Base-by-base conservation (phyloP, 2,797 vertebrate species). In the Rhynchotus rufescens region DNA sequence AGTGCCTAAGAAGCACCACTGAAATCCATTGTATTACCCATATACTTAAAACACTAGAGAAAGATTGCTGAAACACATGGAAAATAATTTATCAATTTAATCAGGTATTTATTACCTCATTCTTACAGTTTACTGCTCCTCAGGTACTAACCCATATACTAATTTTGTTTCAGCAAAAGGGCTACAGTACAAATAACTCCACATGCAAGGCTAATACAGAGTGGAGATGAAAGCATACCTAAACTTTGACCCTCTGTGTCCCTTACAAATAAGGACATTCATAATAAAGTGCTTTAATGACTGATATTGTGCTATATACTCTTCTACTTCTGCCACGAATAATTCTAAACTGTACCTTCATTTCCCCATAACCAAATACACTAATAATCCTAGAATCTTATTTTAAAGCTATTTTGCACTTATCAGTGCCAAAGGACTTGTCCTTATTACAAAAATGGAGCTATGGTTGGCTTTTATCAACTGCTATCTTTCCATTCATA, bases 41-140 rank as follows among this genome's bases (percentile, higher is more conserved):
- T 61, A 86, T 88, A 38, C 51, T 73, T 89, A 78, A 90, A 93
- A 73, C 12, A 44, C 86, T 7, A 45, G 10, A 72, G 91, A 71
- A 36, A 76, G 45, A 67, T 34, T 52, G 73, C 10, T 81, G 71
- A 80, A 74, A 62, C 25, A 10, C 62, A 88, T 9, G 0, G 40
- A 91, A 52, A 57, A 62, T 23, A 12, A 47, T 67, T 67, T 74
- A 57, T n/a, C 4, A 10, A 57, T 87, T 89, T 76, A 73, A 67
- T 54, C 34, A 49, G 38, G 45, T 36, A 51, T 59, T 25, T 81
- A 28, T 54, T 89, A 61, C 14, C 12, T 23, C 36, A 74, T 11
- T 5, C 30, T 45, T 82, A 81, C 40, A 72, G 42, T 12, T 74
- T 47, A 67, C n/a, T 66, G 60, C 26, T 75, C 12, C 57, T 86